These are phyloP conservation scores for Discoglossus pictus DNA, from an alignment of 2,797 vertebrate genomes.

Conservation along the genomic window DNA sequence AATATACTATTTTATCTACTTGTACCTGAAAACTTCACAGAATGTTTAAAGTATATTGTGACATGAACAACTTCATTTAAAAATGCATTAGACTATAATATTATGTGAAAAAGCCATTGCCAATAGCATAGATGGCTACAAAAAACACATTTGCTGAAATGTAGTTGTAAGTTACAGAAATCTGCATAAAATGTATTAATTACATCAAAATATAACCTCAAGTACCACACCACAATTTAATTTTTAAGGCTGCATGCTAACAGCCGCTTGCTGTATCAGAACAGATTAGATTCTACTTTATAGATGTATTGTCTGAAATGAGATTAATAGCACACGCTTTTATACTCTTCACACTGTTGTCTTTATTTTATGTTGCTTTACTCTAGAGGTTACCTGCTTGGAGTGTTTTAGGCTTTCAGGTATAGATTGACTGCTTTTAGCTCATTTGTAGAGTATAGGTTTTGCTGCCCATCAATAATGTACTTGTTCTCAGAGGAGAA, in stretches of 20 bases:
- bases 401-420: constrained; percentile 19
- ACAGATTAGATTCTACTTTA: constrained; percentile 20
- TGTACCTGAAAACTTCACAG: no score
- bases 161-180: no score
- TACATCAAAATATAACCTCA: constrained; percentile 11
- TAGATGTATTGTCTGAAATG: constrained; percentile 19
- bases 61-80: no score
- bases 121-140: no score
- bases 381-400: constrained; percentile 24
- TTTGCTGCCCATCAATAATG: constrained; percentile 26
- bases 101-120: no score
- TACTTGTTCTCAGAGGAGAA: neutral
- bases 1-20: no score
- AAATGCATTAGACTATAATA: no score
- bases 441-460: constrained; percentile 32
- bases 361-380: constrained; percentile 33
- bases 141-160: no score
- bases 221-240: constrained; percentile 14
- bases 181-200: no score
- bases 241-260: constrained; percentile 19
- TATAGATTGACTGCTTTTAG: constrained; percentile 36
- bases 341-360: constrained; percentile 36
- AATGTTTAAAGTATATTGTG: no score
- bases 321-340: constrained; percentile 35
- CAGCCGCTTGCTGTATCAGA: constrained; percentile 20